Base-by-base conservation (phyloP, 2,888 invertebrate genomes). In the Adela reaumurella region DNA sequence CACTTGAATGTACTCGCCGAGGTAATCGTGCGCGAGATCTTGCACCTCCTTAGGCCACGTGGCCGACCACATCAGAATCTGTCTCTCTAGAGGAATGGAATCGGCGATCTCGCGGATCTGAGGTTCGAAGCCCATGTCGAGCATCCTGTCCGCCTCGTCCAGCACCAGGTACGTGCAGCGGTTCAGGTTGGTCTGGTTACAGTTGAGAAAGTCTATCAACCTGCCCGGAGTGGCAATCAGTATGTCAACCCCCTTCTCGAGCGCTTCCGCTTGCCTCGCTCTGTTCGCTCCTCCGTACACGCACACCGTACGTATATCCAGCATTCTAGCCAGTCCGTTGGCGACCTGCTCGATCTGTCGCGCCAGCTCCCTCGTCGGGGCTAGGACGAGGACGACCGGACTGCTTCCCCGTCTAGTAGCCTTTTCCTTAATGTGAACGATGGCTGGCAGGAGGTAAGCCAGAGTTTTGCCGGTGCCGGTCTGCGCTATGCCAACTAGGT, bases 111-210 rank as follows among this genome's bases (percentile, higher is more conserved):
- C 92, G 19, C 94, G 81, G 56, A 96, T 95, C 69, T 96, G 96
- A 1, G 96, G 96, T 64, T 97, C 96, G 70, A 97, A 97, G 19
- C 97, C 97, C 97, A 97, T 97, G 65, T 97, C 96, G 60, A 97
- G 74, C 96, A 97, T 97, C 52, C 96, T 83, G 65, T 97, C 94
- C 35, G 94, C 94, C 70, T 94, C 94, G 70, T 94, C 94, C 50
- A 94, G 69, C 1, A 94, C 92, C 50, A 94, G 77, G 70, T 92
- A 94, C 0, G 92, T 91, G 60, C 89, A 88, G 55, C 89, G 81
- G 3, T 79, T 74, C 48, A 91, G 67, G 63, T 86, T 87, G 6
- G 89, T 88, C n/a, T 82, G 83, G 49, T 84, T 86, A 51, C 81
- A 82, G 52, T 88, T 84, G 43, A 94, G 71, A 55, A 93, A 91